Evolutionary conservation across 2,113 vertebrate genomes (phyloP), one percentile per base, ranked within the genome.

Genomic region (Tapirus terrestris): DNA sequence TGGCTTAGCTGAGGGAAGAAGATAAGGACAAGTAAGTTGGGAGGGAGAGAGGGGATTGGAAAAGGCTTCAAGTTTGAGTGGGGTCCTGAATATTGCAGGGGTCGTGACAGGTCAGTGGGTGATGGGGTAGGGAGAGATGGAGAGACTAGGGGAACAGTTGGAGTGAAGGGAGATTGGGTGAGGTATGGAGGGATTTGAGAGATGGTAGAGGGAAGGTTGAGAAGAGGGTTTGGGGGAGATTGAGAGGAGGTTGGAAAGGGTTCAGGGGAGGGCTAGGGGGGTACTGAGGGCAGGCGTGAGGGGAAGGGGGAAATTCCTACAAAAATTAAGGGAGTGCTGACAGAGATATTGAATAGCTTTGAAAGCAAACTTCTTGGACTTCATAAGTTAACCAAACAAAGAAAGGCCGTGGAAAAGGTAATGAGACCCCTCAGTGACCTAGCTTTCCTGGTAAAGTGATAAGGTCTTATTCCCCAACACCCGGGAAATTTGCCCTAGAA

Each of bases 321-420:
- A 95, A 89, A 93, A 81, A 29, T 76, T 90, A 96, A 67, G 23
- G 43, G 23, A 77, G 21, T 13, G 39, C 10, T 48, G 36, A 81
- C 63, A 75, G 63, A 97, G 33, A 63, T 31, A 68, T 2, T 58
- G 43, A 91, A 21, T 43, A 81, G 27, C 23, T 94, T 93, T 60
- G 68, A 89, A 83, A 92, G 53, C 45, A 91, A 92, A 72, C 20
- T 51, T 97, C 73, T 95, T 67, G 60, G 29, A 83, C 61, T 95
- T 96, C 36, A 36, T 81, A 60, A 92, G 80, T 70, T 92, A 82
- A 96, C 18, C 84, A 92, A 83, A 82, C 14, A n/a, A 94, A 43
- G 73, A 21, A 96, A 72, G 83, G 20, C 65, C 65, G 13, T 65
- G 76, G 43, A 76, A 16, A 73, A 95, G 68, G 39, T 95, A 98